Conservation (phyloP, 2,888 invertebrate genomes). For the Sminthurinus aureus region DNA sequence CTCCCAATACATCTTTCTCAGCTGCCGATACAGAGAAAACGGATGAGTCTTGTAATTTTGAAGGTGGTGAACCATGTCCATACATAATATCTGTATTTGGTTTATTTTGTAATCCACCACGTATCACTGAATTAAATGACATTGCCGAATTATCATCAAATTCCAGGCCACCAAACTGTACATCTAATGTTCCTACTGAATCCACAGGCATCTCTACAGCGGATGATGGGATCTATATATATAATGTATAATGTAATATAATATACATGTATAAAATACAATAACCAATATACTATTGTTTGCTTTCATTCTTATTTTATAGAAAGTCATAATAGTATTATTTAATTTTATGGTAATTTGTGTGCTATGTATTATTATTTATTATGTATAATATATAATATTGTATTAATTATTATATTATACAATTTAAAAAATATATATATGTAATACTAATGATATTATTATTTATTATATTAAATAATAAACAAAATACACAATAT, state of each 20-base stretch:
- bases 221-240: constrained; percentile 83
- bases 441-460: neutral
- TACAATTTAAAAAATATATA: neutral
- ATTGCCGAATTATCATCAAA: constrained; percentile 67
- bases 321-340: no score
- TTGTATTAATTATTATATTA: no score
- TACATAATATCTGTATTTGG: constrained; percentile 53
- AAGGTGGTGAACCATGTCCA: constrained; percentile 49
- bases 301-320: no score
- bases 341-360: no score
- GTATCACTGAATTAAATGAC: constrained; percentile 55
- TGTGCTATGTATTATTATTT: no score
- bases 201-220: constrained; percentile 98
- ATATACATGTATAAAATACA: neutral
- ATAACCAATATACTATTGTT: no score
- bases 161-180: constrained; percentile 92
- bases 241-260: neutral
- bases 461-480: neutral
- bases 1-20: constrained; percentile 53
- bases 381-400: constrained; percentile 45
- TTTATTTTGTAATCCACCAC: constrained; percentile 42
- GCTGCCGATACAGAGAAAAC: constrained; percentile 46
- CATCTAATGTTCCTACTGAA: constrained; percentile 80
- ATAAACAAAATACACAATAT: neutral
- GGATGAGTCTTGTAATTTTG: constrained; percentile 17